phyloP scores from a whole-genome alignment of 2,888 invertebrate genomes.

The Catonia carolina region DNA sequence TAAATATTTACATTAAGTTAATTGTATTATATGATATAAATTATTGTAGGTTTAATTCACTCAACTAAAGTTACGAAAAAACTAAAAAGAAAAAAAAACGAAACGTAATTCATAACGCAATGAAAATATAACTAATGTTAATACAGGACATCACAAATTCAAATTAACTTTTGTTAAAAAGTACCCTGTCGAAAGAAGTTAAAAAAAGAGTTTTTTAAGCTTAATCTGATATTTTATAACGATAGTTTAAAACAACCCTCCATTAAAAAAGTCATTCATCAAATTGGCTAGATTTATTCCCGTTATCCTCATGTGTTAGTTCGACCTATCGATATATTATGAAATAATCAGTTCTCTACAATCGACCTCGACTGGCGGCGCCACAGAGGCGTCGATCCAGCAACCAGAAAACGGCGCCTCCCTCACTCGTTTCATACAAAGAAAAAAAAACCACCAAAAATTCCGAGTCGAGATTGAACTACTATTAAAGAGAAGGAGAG shows the following conservation, averaged over 20 bases:
- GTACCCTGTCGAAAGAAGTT: no score
- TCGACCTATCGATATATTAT: slow-evolving; percentile 20
- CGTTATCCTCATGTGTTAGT: slow-evolving; percentile 9
- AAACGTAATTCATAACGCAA: no score
- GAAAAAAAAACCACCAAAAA: background rate
- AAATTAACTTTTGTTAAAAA: no score
- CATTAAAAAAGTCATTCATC: slow-evolving; percentile 18
- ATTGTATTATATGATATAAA: no score
- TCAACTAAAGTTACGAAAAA: no score
- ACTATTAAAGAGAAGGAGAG: background rate
- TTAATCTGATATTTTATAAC: slow-evolving; percentile 4
- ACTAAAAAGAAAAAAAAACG: no score
- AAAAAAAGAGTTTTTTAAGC: no score
- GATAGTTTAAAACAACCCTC: slow-evolving; percentile 7
- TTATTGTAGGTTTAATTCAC: no score
- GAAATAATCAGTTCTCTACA: slow-evolving; percentile 20
- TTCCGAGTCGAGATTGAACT: background rate
- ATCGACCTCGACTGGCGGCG: slow-evolving; percentile 1
- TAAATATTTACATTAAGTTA: no score
- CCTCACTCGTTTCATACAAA: slow-evolving; percentile 2
- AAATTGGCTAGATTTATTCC: slow-evolving; percentile 17
- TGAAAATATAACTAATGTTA: no score
- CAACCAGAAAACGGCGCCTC: slow-evolving; percentile 17
- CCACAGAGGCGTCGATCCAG: slow-evolving; percentile 5
- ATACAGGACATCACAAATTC: no score